Percentiles rank a stretch among this genome's conserved stretches.
These are phyloP conservation scores for Poecilobothrus nobilitatus DNA, from an alignment of 2,888 invertebrate genomes.

Conservation along the genomic window DNA sequence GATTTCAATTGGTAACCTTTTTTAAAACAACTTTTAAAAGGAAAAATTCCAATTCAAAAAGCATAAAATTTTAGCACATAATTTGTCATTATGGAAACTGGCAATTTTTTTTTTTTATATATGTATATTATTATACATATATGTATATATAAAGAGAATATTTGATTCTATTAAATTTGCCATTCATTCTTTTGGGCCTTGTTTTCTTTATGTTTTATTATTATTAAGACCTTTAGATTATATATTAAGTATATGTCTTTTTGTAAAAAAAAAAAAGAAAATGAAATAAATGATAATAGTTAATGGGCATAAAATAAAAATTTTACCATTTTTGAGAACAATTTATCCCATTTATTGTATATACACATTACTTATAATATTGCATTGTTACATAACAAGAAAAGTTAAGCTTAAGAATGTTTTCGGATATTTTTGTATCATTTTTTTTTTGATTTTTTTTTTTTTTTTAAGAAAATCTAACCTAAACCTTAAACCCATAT, in stretches of 20 bases:
- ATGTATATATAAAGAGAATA: background rate
- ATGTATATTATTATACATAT: background rate
- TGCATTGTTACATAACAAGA: too few relatives aligned
- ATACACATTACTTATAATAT: too few relatives aligned
- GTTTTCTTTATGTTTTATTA: background rate
- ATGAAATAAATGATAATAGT: background rate
- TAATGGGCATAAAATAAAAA: background rate
- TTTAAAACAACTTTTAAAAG: too few relatives aligned
- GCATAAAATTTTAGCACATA: slow-evolving; percentile 1
- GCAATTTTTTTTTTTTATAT: background rate
- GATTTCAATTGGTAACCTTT: background rate
- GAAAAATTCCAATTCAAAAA: background rate
- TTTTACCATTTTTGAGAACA: background rate
- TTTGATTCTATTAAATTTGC: background rate
- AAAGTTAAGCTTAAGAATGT: too few relatives aligned
- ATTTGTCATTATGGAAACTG: background rate
- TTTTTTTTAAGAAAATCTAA: too few relatives aligned
- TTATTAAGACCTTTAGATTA: background rate
- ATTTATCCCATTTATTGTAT: background rate
- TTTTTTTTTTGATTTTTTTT: too few relatives aligned
- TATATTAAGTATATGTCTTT: background rate
- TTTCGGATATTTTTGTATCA: too few relatives aligned
- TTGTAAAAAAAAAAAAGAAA: background rate
- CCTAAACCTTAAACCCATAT: too few relatives aligned
- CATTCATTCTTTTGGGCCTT: background rate